Base-by-base conservation (phyloP, 2,888 invertebrate species). In the Diaperis boleti region DNA sequence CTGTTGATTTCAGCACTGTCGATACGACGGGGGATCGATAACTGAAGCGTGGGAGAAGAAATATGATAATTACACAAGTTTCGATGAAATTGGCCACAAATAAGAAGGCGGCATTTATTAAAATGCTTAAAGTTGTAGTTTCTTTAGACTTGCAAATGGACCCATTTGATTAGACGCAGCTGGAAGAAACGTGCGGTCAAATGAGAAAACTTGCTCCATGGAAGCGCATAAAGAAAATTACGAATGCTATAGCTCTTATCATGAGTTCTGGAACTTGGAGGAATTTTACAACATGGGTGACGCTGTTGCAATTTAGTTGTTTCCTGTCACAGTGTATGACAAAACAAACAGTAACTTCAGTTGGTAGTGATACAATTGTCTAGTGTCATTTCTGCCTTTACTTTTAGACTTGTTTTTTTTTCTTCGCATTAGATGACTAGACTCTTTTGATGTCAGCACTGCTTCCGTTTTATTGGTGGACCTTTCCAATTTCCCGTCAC, bases 101-200 rank as follows among this genome's bases (percentile, higher is more conserved):
- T 54, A 54, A 52, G 13, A 11, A 42, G 37, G 57, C 60, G 62
- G 64, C 67, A 67, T 67, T 67, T 67, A 67, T 67, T 67, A 67
- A 67, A 67, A 64, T 44, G 60, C 41, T 50, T 49, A 11, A 64
- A 64, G 67, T 61, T 64, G 44, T 59, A 62, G 62, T 64, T 59
- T 60, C 67, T 26, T 64, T 61, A 59, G 64, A 64, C 62, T 64
- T 64, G 67, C 64, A 67, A 67, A 67, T 67, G 62, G 54, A 26
- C 26, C 60, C 10, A 52, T 60, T 45, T 60, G 52, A 59, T 59
- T 49, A 60, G 55, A 14, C 33, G 22, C 39, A 52, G 37, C 39
- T 33, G 42, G 42, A 18, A 10, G 22, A 11, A 42, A 20, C 26
- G 26, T 45, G 44, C 13, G 44, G 26, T 26, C 44, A 17, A 45